phyloP scores from a whole-genome alignment of 1,140 invertebrate genomes.

The Heliconius nattereri region DNA sequence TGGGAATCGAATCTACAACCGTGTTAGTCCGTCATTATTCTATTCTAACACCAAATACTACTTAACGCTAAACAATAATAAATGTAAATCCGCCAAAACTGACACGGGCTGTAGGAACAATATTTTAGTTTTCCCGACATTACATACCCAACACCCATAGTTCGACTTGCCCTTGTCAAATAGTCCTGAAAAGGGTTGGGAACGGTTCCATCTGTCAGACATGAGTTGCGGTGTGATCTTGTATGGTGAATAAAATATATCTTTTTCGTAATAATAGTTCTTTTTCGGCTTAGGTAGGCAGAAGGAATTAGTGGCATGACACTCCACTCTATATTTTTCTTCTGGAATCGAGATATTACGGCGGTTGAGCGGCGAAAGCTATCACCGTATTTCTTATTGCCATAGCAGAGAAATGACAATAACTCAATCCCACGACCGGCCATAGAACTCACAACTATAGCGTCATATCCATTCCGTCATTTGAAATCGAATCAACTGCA shows the following conservation, averaged over 20 bases:
- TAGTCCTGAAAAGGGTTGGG: background rate
- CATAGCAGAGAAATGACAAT: no score
- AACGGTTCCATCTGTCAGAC: background rate
- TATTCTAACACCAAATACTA: background rate
- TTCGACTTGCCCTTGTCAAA: conserved; percentile 1
- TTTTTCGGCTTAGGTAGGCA: background rate
- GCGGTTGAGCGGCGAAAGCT: no score
- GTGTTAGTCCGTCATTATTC: background rate
- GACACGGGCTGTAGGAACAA: background rate
- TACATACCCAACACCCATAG: background rate
- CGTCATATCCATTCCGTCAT: no score
- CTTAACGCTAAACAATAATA: background rate
- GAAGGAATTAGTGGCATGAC: no score
- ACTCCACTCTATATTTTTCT: no score
- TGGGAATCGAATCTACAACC: no score
- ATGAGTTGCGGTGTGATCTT: background rate
- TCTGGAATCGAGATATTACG: no score
- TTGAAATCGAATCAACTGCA: no score
- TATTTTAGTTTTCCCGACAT: conserved; percentile 3
- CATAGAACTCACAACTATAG: no score
- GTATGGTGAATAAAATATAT: background rate
- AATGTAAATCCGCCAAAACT: background rate
- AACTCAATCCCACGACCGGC: no score
- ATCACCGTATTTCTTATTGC: no score
- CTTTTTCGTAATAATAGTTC: background rate